These are phyloP conservation scores for Macrotis lagotis DNA, from an alignment of 2,113 vertebrate genomes.

Conservation along the genomic window DNA sequence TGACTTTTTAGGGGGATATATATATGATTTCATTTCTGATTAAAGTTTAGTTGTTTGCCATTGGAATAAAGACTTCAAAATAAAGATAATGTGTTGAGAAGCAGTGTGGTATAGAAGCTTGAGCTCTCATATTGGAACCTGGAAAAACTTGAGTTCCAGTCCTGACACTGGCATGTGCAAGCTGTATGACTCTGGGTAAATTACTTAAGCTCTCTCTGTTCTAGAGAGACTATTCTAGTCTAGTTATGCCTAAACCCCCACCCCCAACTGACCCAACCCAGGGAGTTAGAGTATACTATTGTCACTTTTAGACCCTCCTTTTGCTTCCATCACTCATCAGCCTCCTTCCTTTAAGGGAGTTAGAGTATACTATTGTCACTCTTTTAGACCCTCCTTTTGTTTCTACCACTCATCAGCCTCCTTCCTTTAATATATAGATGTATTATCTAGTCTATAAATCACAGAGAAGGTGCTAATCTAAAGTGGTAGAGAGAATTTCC, in stretches of 20 bases:
- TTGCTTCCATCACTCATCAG: too few species aligned
- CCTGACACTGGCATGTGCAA: not conserved
- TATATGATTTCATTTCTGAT: not conserved
- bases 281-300: too few species aligned
- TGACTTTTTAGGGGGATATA: not conserved
- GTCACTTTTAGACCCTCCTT: too few species aligned
- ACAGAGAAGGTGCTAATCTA: not conserved
- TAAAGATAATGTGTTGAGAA: not conserved
- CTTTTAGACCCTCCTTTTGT: too few species aligned
- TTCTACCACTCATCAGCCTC: too few species aligned
- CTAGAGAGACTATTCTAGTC: too few species aligned
- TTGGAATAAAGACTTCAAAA: not conserved
- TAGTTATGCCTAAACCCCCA: too few species aligned
- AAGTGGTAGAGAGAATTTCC: not conserved
- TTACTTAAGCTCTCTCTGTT: not conserved
- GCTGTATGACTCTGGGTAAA: not conserved
- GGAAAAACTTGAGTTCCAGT: not conserved
- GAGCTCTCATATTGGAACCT: not conserved
- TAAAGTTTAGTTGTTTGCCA: not conserved
- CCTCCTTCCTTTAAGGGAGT: too few species aligned
- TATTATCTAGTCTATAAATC: not conserved
- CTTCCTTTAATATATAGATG: too few species aligned
- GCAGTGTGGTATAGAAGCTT: not conserved
- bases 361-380: too few species aligned
- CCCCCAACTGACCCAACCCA: too few species aligned